These are phyloP conservation scores for Nomada lathburiana DNA, from an alignment of 2,888 invertebrate genomes.

Conservation along the genomic window DNA sequence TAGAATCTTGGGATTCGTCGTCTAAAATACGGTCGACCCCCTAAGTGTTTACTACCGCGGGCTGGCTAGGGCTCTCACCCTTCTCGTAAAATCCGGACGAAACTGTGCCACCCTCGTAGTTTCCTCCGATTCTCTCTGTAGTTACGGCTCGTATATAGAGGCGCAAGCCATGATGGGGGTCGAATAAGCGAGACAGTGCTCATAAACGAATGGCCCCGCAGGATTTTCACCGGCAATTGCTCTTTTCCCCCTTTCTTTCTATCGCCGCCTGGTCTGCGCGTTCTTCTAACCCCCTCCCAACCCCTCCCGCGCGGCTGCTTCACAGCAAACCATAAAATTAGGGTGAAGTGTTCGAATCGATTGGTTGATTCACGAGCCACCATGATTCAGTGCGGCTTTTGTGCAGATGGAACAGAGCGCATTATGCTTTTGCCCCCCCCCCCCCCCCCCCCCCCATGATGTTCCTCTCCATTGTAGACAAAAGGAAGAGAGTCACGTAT, in stretches of 20 bases:
- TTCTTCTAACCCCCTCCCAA: not conserved
- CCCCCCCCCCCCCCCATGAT: constrained; percentile 25
- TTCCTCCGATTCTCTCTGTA: constrained; percentile 40
- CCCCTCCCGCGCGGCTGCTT: constrained; percentile 14
- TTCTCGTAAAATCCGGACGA: constrained; percentile 53
- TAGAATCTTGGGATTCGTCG: constrained; percentile 65
- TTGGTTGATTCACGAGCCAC: constrained; percentile 38
- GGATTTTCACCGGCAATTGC: constrained; percentile 62
- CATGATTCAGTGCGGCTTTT: constrained; percentile 61
- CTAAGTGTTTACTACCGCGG: constrained; percentile 76
- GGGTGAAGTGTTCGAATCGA: constrained; percentile 64
- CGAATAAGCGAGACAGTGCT: constrained; percentile 65
- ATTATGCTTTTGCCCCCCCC: constrained; percentile 36
- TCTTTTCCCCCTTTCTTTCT: constrained; percentile 1
- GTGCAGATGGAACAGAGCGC: constrained; percentile 33
- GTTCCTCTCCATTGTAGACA: constrained; percentile 18
- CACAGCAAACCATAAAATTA: constrained; percentile 70
- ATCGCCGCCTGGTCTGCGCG: constrained; percentile 8
- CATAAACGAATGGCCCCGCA: constrained; percentile 69
- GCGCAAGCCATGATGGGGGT: constrained; percentile 55
- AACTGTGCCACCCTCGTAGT: constrained; percentile 63
- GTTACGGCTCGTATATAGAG: constrained; percentile 33
- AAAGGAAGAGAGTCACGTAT: constrained; percentile 10
- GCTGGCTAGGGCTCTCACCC: constrained; percentile 61
- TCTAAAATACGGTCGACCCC: constrained; percentile 70